phyloP scores from a whole-genome alignment of 2,888 invertebrate genomes.

The Lamproptera curius region DNA sequence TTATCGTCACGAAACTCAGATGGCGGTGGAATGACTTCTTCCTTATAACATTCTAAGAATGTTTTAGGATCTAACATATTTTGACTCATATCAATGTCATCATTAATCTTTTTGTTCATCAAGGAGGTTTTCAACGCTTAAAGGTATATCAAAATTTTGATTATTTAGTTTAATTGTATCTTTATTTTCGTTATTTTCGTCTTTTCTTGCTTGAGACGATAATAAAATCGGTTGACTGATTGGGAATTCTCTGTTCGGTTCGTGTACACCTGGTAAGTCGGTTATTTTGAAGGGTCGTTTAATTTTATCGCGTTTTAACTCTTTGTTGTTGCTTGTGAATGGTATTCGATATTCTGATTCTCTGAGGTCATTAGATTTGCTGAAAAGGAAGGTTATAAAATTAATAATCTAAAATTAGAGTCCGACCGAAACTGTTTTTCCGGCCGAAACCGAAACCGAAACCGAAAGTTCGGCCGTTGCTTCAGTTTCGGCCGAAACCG shows the following conservation, averaged over 20 bases:
- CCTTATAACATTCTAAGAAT: constrained; percentile 44
- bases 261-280: constrained; percentile 46
- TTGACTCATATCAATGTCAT: constrained; percentile 40
- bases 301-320: constrained; percentile 26
- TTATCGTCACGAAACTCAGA: constrained; percentile 44
- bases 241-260: constrained; percentile 26
- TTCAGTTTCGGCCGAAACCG: no score
- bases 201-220: constrained; percentile 1
- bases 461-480: no score
- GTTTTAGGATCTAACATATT: constrained; percentile 59
- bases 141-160: background rate
- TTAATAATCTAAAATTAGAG: no score
- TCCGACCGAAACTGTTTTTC: no score
- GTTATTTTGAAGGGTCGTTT: constrained; percentile 54
- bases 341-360: background rate
- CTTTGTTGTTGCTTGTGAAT: background rate
- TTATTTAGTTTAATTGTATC: background rate
- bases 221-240: background rate
- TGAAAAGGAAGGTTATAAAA: constrained; percentile 6
- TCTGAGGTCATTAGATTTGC: background rate
- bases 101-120: constrained; percentile 4
- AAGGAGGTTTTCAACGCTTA: background rate
- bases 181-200: background rate
- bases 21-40: constrained; percentile 48
- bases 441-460: no score